Percentiles rank a stretch among this genome's conserved stretches.
phyloP scores from a whole-genome alignment of 2,113 vertebrate genomes.

The Xiphias gladius region DNA sequence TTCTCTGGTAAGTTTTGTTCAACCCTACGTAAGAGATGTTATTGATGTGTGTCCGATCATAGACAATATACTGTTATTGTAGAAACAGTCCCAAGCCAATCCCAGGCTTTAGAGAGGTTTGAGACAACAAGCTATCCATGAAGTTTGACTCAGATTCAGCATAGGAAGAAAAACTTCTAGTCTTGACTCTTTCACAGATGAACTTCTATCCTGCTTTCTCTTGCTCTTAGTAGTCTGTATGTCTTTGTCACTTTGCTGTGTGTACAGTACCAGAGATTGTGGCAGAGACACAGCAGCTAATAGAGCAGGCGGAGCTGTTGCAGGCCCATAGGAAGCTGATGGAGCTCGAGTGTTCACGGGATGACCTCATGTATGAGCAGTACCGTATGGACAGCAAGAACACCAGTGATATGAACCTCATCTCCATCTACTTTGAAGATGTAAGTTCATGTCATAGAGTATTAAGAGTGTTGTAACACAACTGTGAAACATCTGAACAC shows the following conservation, averaged over 20 bases:
- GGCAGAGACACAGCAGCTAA: slow-evolving; percentile 91
- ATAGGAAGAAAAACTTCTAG: not conserved
- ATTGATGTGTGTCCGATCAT: not conserved
- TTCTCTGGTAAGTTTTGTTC: slow-evolving; percentile 90
- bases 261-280: slow-evolving; percentile 95
- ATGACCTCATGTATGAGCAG: slow-evolving; percentile 97
- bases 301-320: slow-evolving; percentile 91
- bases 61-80: not conserved
- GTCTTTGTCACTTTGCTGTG: not conserved
- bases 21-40: not conserved
- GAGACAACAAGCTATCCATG: not conserved
- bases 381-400: slow-evolving; percentile 97
- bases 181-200: not conserved
- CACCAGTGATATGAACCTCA: slow-evolving; percentile 93
- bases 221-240: not conserved
- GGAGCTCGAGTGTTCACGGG: slow-evolving; percentile 96
- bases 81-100: no score
- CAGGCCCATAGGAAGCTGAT: slow-evolving; percentile 95
- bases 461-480: not conserved
- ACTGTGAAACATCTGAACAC: no score
- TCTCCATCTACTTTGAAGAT: slow-evolving; percentile 92
- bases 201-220: not conserved
- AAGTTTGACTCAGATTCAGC: not conserved
- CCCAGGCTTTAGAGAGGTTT: not conserved
- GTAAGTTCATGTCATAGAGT: slow-evolving; percentile 49